Conservation (phyloP, 2,113 vertebrate genomes). For the Garra rufa region DNA sequence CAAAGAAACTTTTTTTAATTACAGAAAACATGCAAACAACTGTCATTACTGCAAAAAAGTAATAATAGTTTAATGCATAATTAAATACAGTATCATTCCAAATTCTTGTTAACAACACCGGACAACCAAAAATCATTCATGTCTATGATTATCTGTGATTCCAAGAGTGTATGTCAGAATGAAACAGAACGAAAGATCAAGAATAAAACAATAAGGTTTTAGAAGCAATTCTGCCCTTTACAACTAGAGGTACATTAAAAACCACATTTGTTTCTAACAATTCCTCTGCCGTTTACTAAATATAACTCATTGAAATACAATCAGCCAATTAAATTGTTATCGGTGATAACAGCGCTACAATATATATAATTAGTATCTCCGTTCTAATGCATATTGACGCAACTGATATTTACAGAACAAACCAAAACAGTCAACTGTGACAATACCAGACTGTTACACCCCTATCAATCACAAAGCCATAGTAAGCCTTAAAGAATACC, state of each 20-base stretch:
- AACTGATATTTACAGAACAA: background rate
- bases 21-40: background rate
- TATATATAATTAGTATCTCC: too few relatives aligned
- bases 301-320: background rate
- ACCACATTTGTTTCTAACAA: background rate
- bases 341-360: background rate
- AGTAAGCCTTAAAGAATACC: background rate
- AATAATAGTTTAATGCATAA: background rate
- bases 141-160: background rate
- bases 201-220: background rate
- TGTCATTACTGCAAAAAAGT: background rate
- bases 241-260: background rate
- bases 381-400: background rate
- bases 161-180: background rate
- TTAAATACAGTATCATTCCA: background rate
- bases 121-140: conserved; percentile 9
- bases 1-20: background rate
- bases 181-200: background rate
- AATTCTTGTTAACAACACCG: background rate
- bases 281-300: background rate
- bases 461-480: background rate
- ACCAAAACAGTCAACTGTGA: background rate
- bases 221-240: background rate
- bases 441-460: background rate
- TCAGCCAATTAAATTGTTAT: background rate